Conservation (phyloP, 2,113 vertebrate species). For the Physeter macrocephalus region DNA sequence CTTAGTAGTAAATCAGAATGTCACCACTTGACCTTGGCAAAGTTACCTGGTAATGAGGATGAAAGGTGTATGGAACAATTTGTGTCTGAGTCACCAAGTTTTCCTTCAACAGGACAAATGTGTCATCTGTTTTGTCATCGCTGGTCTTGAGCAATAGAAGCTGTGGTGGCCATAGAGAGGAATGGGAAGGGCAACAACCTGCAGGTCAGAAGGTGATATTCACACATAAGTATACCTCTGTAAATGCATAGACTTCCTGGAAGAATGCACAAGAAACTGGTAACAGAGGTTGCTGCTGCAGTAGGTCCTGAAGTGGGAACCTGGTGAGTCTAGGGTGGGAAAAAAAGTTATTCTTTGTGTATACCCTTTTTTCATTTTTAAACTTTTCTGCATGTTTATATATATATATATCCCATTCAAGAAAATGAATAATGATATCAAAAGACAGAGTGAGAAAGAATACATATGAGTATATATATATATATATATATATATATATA, state of each 20-base stretch:
- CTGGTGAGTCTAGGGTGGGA: neutral
- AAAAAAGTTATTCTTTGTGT: neutral
- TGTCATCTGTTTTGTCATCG: conserved; percentile 63
- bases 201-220: neutral
- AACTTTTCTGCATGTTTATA: neutral
- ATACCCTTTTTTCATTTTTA: neutral
- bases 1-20: conserved; percentile 66
- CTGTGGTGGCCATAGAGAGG: neutral
- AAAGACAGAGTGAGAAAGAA: neutral
- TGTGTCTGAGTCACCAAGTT: conserved; percentile 77
- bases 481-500: neutral
- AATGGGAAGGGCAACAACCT: neutral
- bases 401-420: neutral
- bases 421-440: neutral
- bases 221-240: neutral
- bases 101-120: conserved; percentile 76
- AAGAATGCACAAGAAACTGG: neutral
- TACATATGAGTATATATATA: neutral
- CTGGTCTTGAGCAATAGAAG: conserved; percentile 58
- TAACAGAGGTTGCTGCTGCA: neutral
- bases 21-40: conserved; percentile 75
- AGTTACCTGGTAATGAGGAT: conserved; percentile 69
- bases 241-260: neutral
- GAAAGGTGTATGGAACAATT: conserved; percentile 80
- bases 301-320: neutral